Evolutionary conservation across 1,140 invertebrate genomes (phyloP), one percentile per base, ranked within the genome.

Genomic region (Monochamus saltuarius): DNA sequence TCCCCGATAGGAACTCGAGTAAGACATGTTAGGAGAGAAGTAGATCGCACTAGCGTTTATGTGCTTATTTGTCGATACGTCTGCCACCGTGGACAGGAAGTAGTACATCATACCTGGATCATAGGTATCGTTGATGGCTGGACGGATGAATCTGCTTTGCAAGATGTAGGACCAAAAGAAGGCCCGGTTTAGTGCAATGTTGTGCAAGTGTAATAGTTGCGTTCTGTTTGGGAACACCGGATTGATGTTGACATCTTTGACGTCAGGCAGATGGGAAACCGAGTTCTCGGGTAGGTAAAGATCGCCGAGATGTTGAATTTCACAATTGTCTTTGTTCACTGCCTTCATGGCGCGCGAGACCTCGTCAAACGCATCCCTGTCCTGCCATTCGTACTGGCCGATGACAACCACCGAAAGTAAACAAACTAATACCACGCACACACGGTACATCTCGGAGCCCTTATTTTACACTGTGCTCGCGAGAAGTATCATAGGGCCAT

Each of bases 81-180:
- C 96, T 0, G 97, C 94, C 0, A 97, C 90, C 0, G 93, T 89
- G 1, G 95, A 97, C 14, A 98, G 79, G 72, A 97, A 97, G 72
- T 97, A 97, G 74, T 99, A 99, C 92, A 98, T 95, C 87, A 99
- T 93, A 54, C 96, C 95, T 0, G 96, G 95, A 80, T 98, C 95
- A 63, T 95, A 92, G 0, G 91, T 92, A 70, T 95, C 92, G 74
- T 94, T 93, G 14, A 92, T 92, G 11, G 90, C 90, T 1, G 92
- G 92, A 40, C 92, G 79, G 63, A 94, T 94, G 66, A 94, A 95
- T 62, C 91, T 80, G 1, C 92, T 91, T 75, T 98, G 95, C 0
- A 97, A 82, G 43, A 98, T 95, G 67, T 96, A 96, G 76, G 92
- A 95, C 88, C 92, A 98, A 76, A 94, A 98, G 76, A 97, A 98